These are phyloP conservation scores for Aphelenchoides bicaudatus DNA, from an alignment of 2,888 invertebrate species.

Conservation along the genomic window DNA sequence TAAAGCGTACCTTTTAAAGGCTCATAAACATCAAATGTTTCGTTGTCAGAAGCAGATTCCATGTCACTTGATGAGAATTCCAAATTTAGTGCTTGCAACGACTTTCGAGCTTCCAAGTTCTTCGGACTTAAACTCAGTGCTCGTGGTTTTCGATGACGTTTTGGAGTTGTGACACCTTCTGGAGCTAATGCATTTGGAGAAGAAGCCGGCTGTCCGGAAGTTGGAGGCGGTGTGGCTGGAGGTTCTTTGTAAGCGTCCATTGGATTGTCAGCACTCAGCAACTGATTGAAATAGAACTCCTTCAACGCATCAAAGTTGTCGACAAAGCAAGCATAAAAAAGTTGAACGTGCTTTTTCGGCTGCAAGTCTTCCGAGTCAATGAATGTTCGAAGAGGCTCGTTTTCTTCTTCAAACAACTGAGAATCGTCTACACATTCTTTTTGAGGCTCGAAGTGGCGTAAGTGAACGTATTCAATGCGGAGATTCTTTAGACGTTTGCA, in stretches of 20 bases:
- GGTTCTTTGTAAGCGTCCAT: background rate
- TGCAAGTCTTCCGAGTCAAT: constrained; percentile 12
- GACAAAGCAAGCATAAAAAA: constrained; percentile 33
- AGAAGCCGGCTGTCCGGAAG: too few relatives aligned
- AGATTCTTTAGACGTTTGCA: constrained; percentile 22
- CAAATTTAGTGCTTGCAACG: too few relatives aligned
- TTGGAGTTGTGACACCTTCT: too few relatives aligned
- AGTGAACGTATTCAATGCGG: constrained; percentile 21
- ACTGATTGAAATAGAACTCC: background rate
- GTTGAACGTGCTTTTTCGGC: too few relatives aligned
- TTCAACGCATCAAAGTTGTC: constrained; percentile 20
- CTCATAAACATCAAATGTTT: background rate
- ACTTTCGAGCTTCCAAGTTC: too few relatives aligned
- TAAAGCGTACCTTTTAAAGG: too few relatives aligned
- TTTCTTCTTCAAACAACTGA: constrained; percentile 1
- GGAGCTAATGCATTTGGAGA: too few relatives aligned
- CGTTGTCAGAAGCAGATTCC: constrained; percentile 9
- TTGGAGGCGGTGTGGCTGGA: background rate
- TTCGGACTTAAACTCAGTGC: too few relatives aligned
- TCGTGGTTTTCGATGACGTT: too few relatives aligned
- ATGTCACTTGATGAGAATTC: constrained; percentile 16
- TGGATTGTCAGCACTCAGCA: background rate
- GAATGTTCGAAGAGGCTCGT: background rate
- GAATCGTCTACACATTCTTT: constrained; percentile 21
- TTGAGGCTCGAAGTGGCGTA: constrained; percentile 14